Base-by-base conservation (phyloP, 2,113 vertebrate species). In the Lamprologus ornatipinnis region DNA sequence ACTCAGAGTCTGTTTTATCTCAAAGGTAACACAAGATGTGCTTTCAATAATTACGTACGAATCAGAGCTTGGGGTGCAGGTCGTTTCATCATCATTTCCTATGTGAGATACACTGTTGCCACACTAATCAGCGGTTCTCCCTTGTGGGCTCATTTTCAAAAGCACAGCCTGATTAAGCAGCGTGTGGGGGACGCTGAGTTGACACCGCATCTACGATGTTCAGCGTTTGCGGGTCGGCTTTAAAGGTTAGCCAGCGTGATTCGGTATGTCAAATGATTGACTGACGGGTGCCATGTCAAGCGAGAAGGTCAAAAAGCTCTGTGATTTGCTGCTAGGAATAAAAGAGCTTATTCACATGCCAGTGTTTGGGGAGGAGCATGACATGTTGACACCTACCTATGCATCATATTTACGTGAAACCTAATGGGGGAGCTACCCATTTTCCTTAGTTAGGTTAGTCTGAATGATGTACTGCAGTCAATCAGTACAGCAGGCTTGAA, bases 211-310 rank as follows among this genome's bases (percentile, higher is more conserved):
- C 23, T 80, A 31, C 37, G 4, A 11, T 6, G 17, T 40, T 31
- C 12, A 31, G 6, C 19, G 26, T 80, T 60, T 57, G 47, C 5
- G 7, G 51, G 12, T 65, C 14, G 54, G 78, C 65, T 89, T 87
- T 55, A 90, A 91, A 92, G 87, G 92, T 93, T 90, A 86, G 87
- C 23, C 73, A 35, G 55, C 58, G 4, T 15, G 70, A 73, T 28
- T 63, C 33, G 4, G 6, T 57, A 58, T 57, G 85, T 90, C 78
- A 87, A 82, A 86, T 26, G 6, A 19, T 3, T 70, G 57, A 93
- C 42, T 92, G 94, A 84, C 90, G 89, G 73, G 57, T 87, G 89
- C 75, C 79, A 80, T 57, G 33, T 86, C 37, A 63, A 60, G 84
- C 73, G 68, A 94, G 65, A 92, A 89, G 88, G 81, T 83, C 89